phyloP scores from a whole-genome alignment of 2,113 vertebrate genomes.

The Micronisus gabar region DNA sequence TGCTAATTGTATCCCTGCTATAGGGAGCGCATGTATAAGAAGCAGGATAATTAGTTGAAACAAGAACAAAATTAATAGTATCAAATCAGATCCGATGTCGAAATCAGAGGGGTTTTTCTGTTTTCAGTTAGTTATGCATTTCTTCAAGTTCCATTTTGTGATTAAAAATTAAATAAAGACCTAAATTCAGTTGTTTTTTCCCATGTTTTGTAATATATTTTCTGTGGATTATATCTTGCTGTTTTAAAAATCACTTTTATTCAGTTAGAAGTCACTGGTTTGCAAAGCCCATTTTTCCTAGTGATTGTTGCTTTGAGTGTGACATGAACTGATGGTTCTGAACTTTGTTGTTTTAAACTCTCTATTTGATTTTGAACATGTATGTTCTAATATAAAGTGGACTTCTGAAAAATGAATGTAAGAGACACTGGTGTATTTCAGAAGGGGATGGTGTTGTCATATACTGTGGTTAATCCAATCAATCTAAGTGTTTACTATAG shows the following conservation, averaged over 20 bases:
- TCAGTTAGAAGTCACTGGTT: conserved; percentile 64
- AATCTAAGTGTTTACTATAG: conserved; percentile 81
- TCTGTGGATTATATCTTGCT: conserved; percentile 69
- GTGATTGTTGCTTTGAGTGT: conserved; percentile 66
- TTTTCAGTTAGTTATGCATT: conserved; percentile 49
- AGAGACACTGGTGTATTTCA: conserved; percentile 79
- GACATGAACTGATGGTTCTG: conserved; percentile 70
- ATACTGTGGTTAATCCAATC: conserved; percentile 86
- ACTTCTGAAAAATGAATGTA: conserved; percentile 87
- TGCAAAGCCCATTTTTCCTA: conserved; percentile 46
- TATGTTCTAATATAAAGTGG: conserved; percentile 70
- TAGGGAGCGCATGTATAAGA: neutral
- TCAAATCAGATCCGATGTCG: neutral
- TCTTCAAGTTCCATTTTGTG: conserved; percentile 35
- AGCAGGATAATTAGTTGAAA: conserved; percentile 19
- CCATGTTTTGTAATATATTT: conserved; percentile 71
- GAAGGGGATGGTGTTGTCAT: conserved; percentile 83
- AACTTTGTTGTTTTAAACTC: conserved; percentile 61
- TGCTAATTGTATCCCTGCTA: conserved; percentile 46
- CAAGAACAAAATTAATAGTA: conserved; percentile 15
- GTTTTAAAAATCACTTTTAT: conserved; percentile 59
- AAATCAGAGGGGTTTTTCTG: conserved; percentile 31
- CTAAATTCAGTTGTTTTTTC: conserved; percentile 10
- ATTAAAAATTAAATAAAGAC: conserved; percentile 4
- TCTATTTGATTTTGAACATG: conserved; percentile 65